Conservation (phyloP, 2,113 vertebrate genomes). For the Colossoma macropomum region DNA sequence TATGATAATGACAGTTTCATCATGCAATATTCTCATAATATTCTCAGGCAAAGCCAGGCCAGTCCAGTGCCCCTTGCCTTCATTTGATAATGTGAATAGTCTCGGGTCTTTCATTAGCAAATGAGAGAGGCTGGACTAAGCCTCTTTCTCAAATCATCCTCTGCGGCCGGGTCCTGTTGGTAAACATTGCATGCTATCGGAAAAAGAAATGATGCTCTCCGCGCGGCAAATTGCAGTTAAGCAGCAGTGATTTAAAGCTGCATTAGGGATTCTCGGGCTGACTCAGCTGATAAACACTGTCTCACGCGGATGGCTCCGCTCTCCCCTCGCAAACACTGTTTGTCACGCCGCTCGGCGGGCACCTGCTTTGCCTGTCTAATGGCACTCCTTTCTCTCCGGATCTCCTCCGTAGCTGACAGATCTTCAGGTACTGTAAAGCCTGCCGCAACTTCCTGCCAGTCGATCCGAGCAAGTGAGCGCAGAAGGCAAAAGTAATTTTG, state of each 20-base stretch:
- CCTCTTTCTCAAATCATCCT: slow-evolving; percentile 47
- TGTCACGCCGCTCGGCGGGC: slow-evolving; percentile 28
- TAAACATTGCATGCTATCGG: slow-evolving; percentile 48
- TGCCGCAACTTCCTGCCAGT: background rate
- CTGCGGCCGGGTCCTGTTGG: slow-evolving; percentile 23
- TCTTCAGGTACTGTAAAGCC: slow-evolving; percentile 22
- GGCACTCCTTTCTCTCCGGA: slow-evolving; percentile 17
- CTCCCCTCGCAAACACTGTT: slow-evolving; percentile 31
- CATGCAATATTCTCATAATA: background rate
- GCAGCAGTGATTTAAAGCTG: slow-evolving; percentile 58
- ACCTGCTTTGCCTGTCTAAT: slow-evolving; percentile 36
- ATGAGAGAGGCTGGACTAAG: slow-evolving; percentile 31
- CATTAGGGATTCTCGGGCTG: slow-evolving; percentile 46
- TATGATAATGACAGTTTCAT: slow-evolving; percentile 10
- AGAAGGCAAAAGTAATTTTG: slow-evolving; percentile 1
- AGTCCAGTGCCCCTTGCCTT: background rate
- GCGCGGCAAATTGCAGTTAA: slow-evolving; percentile 57
- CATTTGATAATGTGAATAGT: slow-evolving; percentile 23
- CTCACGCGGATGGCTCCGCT: background rate
- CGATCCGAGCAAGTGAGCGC: slow-evolving; percentile 1
- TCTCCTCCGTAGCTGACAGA: slow-evolving; percentile 26
- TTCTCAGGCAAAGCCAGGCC: background rate
- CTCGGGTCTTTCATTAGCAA: slow-evolving; percentile 47
- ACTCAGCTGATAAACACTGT: slow-evolving; percentile 40
- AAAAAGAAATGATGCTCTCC: slow-evolving; percentile 55